phyloP scores from a whole-genome alignment of 2,797 vertebrate species.

The Echeneis naucrates region DNA sequence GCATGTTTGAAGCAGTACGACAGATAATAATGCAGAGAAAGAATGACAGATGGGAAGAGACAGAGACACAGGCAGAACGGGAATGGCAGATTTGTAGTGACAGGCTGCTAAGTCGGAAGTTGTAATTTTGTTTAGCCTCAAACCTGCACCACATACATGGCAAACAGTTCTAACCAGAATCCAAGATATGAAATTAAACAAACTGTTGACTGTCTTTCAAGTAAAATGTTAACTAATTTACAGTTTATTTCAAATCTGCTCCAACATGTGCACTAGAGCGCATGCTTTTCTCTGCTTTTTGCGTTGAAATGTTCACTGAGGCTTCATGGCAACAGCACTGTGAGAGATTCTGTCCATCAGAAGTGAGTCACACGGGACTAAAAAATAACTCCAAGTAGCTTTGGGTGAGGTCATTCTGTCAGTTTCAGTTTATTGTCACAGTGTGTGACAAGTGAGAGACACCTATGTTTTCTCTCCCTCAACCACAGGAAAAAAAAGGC shows the following conservation, averaged over 20 bases:
- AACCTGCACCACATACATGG: slow-evolving; percentile 49
- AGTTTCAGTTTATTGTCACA: slow-evolving; percentile 39
- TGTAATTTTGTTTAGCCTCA: slow-evolving; percentile 61
- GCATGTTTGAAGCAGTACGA: slow-evolving; percentile 26
- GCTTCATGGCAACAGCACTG: slow-evolving; percentile 21
- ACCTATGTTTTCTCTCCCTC: slow-evolving; percentile 27
- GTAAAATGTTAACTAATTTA: neutral
- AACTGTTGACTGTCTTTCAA: slow-evolving; percentile 5
- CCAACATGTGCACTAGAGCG: neutral
- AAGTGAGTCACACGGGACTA: slow-evolving; percentile 42
- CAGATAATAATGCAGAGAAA: slow-evolving; percentile 62
- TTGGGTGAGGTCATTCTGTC: slow-evolving; percentile 31
- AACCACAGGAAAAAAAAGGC: slow-evolving; percentile 4
- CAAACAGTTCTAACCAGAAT: slow-evolving; percentile 55
- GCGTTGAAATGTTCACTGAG: slow-evolving; percentile 13
- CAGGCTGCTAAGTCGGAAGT: slow-evolving; percentile 71
- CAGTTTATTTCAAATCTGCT: neutral
- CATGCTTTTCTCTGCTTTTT: neutral
- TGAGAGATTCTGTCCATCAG: slow-evolving; percentile 33
- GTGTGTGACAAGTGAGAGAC: slow-evolving; percentile 35
- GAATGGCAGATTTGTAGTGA: slow-evolving; percentile 74
- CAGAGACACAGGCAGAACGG: slow-evolving; percentile 58
- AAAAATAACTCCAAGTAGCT: slow-evolving; percentile 38
- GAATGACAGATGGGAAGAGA: slow-evolving; percentile 77
- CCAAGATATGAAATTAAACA: slow-evolving; percentile 11